Conservation (phyloP, 2,113 vertebrate species). For the Morone chrysops region DNA sequence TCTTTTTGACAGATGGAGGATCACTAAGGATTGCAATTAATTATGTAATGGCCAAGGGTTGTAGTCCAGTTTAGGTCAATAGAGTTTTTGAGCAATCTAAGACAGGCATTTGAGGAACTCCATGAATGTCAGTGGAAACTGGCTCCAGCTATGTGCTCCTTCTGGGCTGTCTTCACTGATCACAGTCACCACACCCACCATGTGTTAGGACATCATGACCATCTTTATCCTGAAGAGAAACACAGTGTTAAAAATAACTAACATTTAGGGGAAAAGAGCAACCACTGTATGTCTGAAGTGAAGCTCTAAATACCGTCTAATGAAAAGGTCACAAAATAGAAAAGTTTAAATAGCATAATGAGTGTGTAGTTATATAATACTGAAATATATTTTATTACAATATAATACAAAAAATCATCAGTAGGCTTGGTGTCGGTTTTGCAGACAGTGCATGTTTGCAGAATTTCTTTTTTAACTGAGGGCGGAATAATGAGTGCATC, state of each 20-base stretch:
- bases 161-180: neutral
- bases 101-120: neutral
- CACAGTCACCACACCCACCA: neutral
- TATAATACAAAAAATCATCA: neutral
- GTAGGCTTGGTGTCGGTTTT: neutral
- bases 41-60: too few species aligned
- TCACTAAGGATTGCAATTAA: neutral
- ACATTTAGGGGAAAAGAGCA: neutral
- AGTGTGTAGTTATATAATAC: fast-evolving
- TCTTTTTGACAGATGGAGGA: neutral
- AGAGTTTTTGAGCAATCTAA: neutral
- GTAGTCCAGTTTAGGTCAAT: neutral
- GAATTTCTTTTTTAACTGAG: neutral
- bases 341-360: neutral
- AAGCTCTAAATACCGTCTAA: neutral
- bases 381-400: neutral
- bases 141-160: neutral
- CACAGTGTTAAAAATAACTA: neutral
- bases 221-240: constrained; percentile 4
- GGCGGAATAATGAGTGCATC: neutral
- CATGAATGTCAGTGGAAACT: neutral
- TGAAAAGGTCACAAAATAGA: neutral
- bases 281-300: neutral
- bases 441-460: neutral
- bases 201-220: neutral